Percentiles rank a stretch among this genome's conserved stretches.
Conservation (phyloP, 2,113 vertebrate species). For the Pyrgilauda ruficollis region DNA sequence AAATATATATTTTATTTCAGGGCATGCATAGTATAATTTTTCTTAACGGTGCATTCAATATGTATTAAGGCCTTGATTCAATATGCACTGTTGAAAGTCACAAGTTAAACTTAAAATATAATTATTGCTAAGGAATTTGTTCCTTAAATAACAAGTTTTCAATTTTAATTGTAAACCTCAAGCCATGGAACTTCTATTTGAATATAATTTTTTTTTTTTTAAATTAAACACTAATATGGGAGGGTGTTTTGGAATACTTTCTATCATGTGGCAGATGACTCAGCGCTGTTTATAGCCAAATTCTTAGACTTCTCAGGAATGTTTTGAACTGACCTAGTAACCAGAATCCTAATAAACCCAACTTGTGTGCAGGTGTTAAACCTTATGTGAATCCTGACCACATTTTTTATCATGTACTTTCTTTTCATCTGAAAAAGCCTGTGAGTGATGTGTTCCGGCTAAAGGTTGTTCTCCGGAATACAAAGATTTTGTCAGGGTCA, state of each 20-base stretch:
- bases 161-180: constrained; percentile 17
- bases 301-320: constrained; percentile 20
- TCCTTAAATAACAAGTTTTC: constrained; percentile 10
- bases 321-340: constrained; percentile 25
- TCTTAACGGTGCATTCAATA: neutral
- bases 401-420: neutral
- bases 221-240: neutral
- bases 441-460: neutral
- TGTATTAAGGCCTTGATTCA: neutral
- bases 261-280: constrained; percentile 1
- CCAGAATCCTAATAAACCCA: constrained; percentile 39
- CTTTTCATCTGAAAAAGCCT: constrained; percentile 37
- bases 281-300: constrained; percentile 12
- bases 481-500: constrained; percentile 12
- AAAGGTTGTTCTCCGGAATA: constrained; percentile 40
- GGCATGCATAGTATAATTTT: neutral
- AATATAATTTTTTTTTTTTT: neutral
- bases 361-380: constrained; percentile 41
- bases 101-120: neutral
- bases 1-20: neutral
- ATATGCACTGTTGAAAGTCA: constrained; percentile 9
- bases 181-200: constrained; percentile 38
- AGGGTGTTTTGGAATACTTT: neutral
- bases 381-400: neutral
- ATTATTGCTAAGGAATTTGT: constrained; percentile 24